phyloP scores from a whole-genome alignment of 2,888 invertebrate genomes.

The Amphipoea oculea region DNA sequence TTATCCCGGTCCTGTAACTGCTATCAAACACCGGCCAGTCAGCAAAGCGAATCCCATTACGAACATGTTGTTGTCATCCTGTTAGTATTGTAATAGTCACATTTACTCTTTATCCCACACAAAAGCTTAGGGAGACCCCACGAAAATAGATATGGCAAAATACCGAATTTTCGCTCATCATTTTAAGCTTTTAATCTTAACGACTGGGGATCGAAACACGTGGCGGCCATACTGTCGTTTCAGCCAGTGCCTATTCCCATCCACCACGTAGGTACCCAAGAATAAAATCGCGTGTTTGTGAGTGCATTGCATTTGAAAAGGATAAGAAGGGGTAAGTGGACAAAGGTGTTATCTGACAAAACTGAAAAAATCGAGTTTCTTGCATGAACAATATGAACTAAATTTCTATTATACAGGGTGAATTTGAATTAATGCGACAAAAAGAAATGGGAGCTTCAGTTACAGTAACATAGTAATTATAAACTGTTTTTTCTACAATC shows the following conservation, averaged over 20 bases:
- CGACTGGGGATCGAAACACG: not conserved
- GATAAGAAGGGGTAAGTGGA: too few species aligned
- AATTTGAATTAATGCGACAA: too few species aligned
- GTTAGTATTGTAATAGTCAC: constrained; percentile 80
- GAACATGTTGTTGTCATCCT: constrained; percentile 90
- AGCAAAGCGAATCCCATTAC: constrained; percentile 91
- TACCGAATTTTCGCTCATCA: not conserved
- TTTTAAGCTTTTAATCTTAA: not conserved
- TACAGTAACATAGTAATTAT: too few species aligned
- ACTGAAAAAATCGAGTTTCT: too few species aligned
- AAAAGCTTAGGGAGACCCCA: not conserved
- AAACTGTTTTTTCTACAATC: too few species aligned
- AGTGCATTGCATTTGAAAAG: not conserved
- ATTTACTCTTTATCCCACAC: not conserved
- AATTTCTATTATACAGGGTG: too few species aligned
- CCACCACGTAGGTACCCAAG: not conserved
- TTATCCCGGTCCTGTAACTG: constrained; percentile 90
- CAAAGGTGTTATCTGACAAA: too few species aligned
- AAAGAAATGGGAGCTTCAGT: too few species aligned
- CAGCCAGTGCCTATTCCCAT: not conserved
- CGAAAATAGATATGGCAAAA: not conserved
- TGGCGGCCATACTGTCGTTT: not conserved
- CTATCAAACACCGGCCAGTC: constrained; percentile 91
- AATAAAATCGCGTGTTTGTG: not conserved
- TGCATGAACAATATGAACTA: too few species aligned